These are phyloP conservation scores for Anguilla megastoma DNA, from an alignment of 2,797 vertebrate species.

Conservation along the genomic window DNA sequence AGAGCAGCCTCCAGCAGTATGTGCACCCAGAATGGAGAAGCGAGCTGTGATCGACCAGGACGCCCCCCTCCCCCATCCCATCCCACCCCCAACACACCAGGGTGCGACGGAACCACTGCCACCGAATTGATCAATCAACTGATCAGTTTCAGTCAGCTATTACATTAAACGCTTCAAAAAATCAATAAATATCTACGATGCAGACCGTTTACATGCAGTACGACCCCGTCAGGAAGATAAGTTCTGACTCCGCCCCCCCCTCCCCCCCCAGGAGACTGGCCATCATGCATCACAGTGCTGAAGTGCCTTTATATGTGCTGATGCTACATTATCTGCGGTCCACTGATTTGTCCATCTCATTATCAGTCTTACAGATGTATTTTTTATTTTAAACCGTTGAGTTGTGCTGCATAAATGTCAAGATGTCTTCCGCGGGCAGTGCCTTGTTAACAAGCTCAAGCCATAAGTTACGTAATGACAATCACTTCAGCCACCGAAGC, in stretches of 20 bases:
- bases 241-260: too few species aligned
- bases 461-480: neutral
- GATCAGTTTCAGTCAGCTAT: too few species aligned
- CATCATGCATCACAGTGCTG: neutral
- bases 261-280: neutral
- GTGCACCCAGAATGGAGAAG: constrained; percentile 50
- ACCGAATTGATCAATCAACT: neutral
- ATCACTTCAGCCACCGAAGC: neutral
- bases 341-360: neutral
- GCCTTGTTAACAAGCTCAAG: neutral
- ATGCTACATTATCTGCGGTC: neutral
- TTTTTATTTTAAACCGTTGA: neutral
- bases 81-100: neutral
- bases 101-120: neutral
- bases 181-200: neutral
- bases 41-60: constrained; percentile 44
- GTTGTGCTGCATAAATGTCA: neutral
- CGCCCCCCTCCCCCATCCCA: neutral
- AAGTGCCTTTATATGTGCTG: neutral
- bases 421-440: neutral
- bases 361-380: neutral
- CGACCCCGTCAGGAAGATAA: too few species aligned
- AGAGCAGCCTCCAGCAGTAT: constrained; percentile 49
- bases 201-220: neutral
- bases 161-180: neutral